phyloP scores from a whole-genome alignment of 2,888 invertebrate species.

The Drosophila tanythrix region DNA sequence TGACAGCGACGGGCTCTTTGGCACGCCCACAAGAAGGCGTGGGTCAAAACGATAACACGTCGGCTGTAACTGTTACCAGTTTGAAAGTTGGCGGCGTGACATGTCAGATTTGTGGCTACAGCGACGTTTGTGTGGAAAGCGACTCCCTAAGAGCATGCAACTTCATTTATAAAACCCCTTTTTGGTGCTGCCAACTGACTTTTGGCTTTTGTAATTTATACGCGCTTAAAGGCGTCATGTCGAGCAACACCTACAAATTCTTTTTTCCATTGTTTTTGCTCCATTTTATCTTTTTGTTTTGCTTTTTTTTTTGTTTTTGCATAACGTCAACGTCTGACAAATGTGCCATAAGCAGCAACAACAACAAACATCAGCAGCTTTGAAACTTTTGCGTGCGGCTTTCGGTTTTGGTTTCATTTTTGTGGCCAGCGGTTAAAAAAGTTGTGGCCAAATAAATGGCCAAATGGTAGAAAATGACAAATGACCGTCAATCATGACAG shows the following conservation, averaged over 20 bases:
- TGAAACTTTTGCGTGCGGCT: slow-evolving; percentile 72
- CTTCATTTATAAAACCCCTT: slow-evolving; percentile 73
- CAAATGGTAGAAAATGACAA: slow-evolving; percentile 82
- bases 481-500: slow-evolving; percentile 84
- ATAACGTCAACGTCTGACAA: slow-evolving; percentile 81
- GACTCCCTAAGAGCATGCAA: slow-evolving; percentile 53
- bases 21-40: slow-evolving; percentile 44
- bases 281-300: neutral
- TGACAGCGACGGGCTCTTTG: slow-evolving; percentile 34
- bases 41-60: slow-evolving; percentile 66
- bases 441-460: slow-evolving; percentile 77
- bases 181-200: slow-evolving; percentile 53
- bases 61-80: slow-evolving; percentile 48
- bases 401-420: slow-evolving; percentile 61
- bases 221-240: slow-evolving; percentile 78
- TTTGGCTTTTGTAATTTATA: slow-evolving; percentile 77
- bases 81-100: slow-evolving; percentile 66
- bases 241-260: slow-evolving; percentile 76
- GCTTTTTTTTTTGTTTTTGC: slow-evolving; percentile 53
- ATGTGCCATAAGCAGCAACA: slow-evolving; percentile 79
- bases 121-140: slow-evolving; percentile 9
- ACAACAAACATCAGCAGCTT: slow-evolving; percentile 27
- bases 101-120: slow-evolving; percentile 62
- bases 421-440: slow-evolving; percentile 71
- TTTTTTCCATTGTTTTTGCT: slow-evolving; percentile 49